Percentiles rank a stretch among this genome's conserved stretches.
phyloP scores from a whole-genome alignment of 2,113 vertebrate genomes.

The Pelvicachromis taeniatus region DNA sequence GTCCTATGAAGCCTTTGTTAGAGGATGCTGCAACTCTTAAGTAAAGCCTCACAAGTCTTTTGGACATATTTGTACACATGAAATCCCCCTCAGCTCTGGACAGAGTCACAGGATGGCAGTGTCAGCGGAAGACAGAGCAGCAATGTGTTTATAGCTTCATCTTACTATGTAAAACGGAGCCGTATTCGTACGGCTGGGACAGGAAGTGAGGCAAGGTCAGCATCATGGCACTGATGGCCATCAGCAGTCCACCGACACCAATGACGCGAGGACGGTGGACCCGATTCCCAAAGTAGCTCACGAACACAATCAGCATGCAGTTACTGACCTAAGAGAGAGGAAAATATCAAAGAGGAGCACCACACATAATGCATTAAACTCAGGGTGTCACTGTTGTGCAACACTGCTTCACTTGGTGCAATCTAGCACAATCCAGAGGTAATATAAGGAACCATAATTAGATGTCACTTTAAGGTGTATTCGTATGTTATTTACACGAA shows the following conservation, averaged over 20 bases:
- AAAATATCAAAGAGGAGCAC: not conserved
- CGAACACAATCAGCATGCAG: constrained; percentile 87
- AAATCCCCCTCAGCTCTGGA: not conserved
- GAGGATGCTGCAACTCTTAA: not conserved
- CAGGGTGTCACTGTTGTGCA: not conserved
- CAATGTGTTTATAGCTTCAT: not conserved
- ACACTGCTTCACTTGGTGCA: not conserved
- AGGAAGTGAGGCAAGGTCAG: constrained; percentile 95
- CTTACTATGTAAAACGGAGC: constrained; percentile 69
- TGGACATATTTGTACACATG: constrained; percentile 13
- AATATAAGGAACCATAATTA: not conserved
- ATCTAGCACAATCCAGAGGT: not conserved
- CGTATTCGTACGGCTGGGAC: constrained; percentile 79
- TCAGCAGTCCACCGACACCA: constrained; percentile 83
- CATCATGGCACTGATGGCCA: constrained; percentile 83
- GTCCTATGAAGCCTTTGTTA: not conserved
- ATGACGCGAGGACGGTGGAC: constrained; percentile 89
- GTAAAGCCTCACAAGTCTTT: constrained; percentile 1
- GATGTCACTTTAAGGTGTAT: not conserved
- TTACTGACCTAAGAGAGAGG: constrained; percentile 83
- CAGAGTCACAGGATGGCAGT: not conserved
- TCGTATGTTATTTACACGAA: not conserved
- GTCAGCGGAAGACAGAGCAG: not conserved
- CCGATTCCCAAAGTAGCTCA: constrained; percentile 92
- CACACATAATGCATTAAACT: not conserved